Evolutionary conservation across 2,797 vertebrate genomes (phyloP), one percentile per base, ranked within the genome.

Genomic region (Cossypha heuglini): DNA sequence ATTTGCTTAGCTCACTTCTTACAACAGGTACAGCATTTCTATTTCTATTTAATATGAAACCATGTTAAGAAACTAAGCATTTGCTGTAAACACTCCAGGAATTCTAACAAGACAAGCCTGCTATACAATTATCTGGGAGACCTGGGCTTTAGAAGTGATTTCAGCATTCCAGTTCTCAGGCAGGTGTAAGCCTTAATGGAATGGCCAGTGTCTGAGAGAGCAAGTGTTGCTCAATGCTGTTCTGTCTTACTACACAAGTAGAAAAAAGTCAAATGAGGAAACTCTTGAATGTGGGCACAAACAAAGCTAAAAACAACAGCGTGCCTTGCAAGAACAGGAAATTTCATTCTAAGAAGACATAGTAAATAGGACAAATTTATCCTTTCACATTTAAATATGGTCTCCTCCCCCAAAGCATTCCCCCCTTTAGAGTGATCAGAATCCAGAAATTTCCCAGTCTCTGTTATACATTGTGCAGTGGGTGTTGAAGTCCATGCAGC

Each of bases 1-100:
- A 86, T 58, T 51, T 61, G 15, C 48, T 81, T 38, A 88, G n/a
- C 33, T 88, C 17, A 26, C 45, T 75, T 86, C 77, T 72, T 62
- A 51, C 6, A 76, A 24, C 3, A 35, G 11, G 12, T 43, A 88
- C 18, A 51, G 22, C 38, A 71, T 26, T 78, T 68, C 38, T 67
- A 40, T 26, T 79, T 59, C 35, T 64, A 51, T 84, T 72, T n/a
- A 61, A 38, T 28, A 61, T 5, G 17, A 64, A 93, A 92, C 42
- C 33, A 45, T 5, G 4, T 14, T 21, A 71, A 1, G 8, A 78
- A 76, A 62, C 7, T 2, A 58, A 37, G 29, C 42, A 38, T 43
- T 38, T 74, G 59, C 46, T 77, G 0, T 21, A 67, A 51, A 35
- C 35, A 54, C n/a, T 31, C n/a, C 29, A 81, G 21, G 68, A 91